phyloP scores from a whole-genome alignment of 2,888 invertebrate species.

The Plebejus anna region DNA sequence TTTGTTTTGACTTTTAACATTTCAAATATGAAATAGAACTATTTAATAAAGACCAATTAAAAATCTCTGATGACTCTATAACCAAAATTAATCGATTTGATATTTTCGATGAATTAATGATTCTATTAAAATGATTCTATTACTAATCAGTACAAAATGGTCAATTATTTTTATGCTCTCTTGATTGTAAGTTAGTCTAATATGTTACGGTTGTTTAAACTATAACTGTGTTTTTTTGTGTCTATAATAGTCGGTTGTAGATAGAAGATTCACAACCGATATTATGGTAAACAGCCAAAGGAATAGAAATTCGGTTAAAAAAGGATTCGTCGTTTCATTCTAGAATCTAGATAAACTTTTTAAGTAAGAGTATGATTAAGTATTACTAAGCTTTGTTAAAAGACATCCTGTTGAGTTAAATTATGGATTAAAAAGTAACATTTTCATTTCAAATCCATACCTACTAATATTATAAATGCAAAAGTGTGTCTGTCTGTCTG shows the following conservation, averaged over 20 bases:
- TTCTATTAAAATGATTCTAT: not conserved
- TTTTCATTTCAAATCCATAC: no score
- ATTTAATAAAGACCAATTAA: not conserved
- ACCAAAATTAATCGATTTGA: not conserved
- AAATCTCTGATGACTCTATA: not conserved
- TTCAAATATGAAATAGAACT: not conserved
- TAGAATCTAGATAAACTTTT: no score
- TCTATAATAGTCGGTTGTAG: not conserved
- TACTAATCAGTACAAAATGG: not conserved
- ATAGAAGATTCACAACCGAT: not conserved
- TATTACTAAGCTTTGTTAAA: no score
- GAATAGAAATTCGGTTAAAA: no score
- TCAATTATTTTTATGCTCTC: not conserved
- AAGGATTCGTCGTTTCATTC: no score
- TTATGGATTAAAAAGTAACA: no score
- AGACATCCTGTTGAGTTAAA: no score
- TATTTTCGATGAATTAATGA: not conserved
- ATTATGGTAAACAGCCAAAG: no score
- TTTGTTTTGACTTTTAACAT: not conserved
- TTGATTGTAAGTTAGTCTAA: conserved; percentile 3
- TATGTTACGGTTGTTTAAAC: not conserved
- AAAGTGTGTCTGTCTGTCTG: no score
- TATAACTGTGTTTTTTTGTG: not conserved
- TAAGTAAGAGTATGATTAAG: no score
- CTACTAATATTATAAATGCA: no score